These are phyloP conservation scores for Operophtera brumata DNA, from an alignment of 2,888 invertebrate genomes.

Conservation along the genomic window DNA sequence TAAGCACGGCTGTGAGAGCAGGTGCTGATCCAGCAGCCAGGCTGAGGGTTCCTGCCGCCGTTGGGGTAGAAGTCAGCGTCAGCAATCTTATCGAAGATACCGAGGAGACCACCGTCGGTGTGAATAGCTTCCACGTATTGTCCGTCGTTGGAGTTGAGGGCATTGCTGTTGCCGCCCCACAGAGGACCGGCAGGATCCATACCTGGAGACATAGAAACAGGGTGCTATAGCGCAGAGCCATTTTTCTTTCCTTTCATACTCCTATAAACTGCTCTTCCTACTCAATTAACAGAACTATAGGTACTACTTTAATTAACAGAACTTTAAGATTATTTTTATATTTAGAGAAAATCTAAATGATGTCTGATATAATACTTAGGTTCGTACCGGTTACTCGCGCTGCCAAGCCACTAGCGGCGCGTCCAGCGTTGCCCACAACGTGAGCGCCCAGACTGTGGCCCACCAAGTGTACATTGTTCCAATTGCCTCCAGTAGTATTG, in stretches of 20 bases:
- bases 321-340: no score
- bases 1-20: slow-evolving; percentile 62
- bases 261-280: no score
- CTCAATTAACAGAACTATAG: no score
- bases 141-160: slow-evolving; percentile 50
- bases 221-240: no score
- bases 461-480: slow-evolving; percentile 64
- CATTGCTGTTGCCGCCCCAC: slow-evolving; percentile 51
- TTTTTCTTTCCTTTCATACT: no score
- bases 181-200: slow-evolving; percentile 64
- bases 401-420: slow-evolving; percentile 39
- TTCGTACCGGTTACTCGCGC: slow-evolving; percentile 53
- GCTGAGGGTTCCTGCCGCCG: slow-evolving; percentile 61
- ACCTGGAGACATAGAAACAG: slow-evolving; percentile 32
- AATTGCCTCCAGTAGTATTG: slow-evolving; percentile 54
- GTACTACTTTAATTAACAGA: neutral
- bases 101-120: slow-evolving; percentile 60
- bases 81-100: slow-evolving; percentile 54
- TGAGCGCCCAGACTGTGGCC: slow-evolving; percentile 75
- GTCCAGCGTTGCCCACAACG: slow-evolving; percentile 61
- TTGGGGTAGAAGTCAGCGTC: slow-evolving; percentile 68
- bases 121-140: slow-evolving; percentile 65
- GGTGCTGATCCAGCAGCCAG: slow-evolving; percentile 55
- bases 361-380: neutral
- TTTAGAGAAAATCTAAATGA: neutral